Evolutionary conservation across 2,797 vertebrate species (phyloP).

Genomic region (Streptopelia turtur): DNA sequence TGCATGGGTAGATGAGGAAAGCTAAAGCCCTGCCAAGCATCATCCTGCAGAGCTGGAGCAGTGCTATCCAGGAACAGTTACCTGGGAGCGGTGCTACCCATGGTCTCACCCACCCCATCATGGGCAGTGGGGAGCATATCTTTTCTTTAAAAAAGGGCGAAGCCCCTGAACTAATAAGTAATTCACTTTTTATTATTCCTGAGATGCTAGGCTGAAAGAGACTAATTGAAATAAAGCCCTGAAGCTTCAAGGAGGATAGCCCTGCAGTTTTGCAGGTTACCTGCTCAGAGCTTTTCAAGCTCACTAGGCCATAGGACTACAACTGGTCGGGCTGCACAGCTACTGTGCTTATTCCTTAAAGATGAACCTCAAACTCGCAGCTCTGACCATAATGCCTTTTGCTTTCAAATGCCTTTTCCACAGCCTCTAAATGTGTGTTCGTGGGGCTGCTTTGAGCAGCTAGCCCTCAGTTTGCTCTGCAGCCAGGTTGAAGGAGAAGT

Average conservation of each 20-base stretch:
- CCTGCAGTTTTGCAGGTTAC: background rate
- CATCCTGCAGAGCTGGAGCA: rapidly evolving
- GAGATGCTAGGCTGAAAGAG: background rate
- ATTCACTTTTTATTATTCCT: background rate
- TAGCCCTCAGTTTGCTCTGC: background rate
- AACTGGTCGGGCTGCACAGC: background rate
- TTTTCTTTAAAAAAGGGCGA: background rate
- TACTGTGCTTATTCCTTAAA: background rate
- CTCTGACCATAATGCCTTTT: background rate
- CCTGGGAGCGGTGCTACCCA: rapidly evolving
- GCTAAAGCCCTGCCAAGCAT: background rate
- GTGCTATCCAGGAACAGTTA: background rate
- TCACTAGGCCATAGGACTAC: background rate
- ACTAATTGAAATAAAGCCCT: background rate
- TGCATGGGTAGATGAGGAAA: background rate
- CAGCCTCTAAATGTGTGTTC: rapidly evolving
- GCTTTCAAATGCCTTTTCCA: background rate
- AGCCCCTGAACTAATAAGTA: background rate
- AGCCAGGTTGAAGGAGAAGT: background rate
- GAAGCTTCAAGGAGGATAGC: background rate
- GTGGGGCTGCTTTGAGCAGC: background rate
- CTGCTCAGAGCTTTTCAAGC: background rate
- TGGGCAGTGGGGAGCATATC: background rate
- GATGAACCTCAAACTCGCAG: background rate
- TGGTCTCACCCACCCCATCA: rapidly evolving